phyloP scores from a whole-genome alignment of 1,140 invertebrate genomes.

The Dryas iulia region DNA sequence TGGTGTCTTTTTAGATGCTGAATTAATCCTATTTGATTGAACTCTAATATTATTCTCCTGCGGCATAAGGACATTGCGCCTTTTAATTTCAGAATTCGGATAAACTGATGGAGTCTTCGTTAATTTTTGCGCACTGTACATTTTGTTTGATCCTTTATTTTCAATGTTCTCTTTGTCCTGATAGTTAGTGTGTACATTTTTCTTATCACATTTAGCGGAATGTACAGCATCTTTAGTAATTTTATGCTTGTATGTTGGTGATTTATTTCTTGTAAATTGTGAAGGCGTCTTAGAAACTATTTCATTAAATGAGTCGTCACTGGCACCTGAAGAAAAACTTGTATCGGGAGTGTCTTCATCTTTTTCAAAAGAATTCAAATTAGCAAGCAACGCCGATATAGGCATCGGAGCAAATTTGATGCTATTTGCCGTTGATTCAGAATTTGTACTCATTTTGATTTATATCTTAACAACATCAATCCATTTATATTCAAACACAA shows the following conservation, averaged over 20 bases:
- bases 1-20: slow-evolving; percentile 54
- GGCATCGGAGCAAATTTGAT: slow-evolving; percentile 74
- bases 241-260: slow-evolving; percentile 46
- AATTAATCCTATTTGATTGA: slow-evolving; percentile 33
- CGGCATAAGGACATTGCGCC: slow-evolving; percentile 42
- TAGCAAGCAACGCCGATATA: slow-evolving; percentile 68
- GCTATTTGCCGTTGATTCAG: slow-evolving; percentile 65
- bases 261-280: slow-evolving; percentile 40
- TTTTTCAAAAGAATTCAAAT: slow-evolving; percentile 61
- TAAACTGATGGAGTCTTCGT: slow-evolving; percentile 26
- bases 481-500: not conserved
- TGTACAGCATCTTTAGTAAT: slow-evolving; percentile 40
- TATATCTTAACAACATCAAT: slow-evolving; percentile 9
- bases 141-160: slow-evolving; percentile 9
- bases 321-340: slow-evolving; percentile 56
- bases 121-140: slow-evolving; percentile 6
- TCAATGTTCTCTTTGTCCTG: slow-evolving; percentile 58
- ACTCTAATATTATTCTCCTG: slow-evolving; percentile 42
- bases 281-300: slow-evolving; percentile 44
- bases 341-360: slow-evolving; percentile 49
- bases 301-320: slow-evolving; percentile 54
- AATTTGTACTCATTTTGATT: slow-evolving; percentile 57
- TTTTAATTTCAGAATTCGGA: slow-evolving; percentile 46
- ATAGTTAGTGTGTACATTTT: slow-evolving; percentile 34
- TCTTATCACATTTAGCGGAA: slow-evolving; percentile 52